Evolutionary conservation across 2,888 invertebrate species (phyloP), one percentile per base, ranked within the genome.

Genomic region (Apoderus coryli): DNA sequence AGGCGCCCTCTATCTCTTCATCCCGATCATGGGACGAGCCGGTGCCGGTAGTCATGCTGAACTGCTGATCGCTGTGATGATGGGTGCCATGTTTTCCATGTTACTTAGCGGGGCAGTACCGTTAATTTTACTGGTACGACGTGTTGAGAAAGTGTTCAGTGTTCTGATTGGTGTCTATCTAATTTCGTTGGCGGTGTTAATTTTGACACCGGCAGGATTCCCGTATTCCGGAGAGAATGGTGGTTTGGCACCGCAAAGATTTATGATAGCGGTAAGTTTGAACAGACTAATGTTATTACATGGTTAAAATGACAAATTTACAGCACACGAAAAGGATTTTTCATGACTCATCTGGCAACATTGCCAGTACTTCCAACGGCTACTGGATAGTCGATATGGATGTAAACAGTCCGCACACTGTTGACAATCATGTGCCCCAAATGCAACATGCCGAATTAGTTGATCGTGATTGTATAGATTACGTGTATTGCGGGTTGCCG

Each of bases 1-100:
- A 48, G 73, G 72, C 44, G 69, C 75, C 41, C 62, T 80, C 35
- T 67, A 70, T 50, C 66, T 82, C 53, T 74, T 85, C 49, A 72
- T 84, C 44, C 88, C 89, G 4, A 67, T 88, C 42, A 73, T 76
- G 76, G 88, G 84, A 3, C 67, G 85, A 45, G 65, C 72, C 16
- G 84, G 84, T 28, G 63, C 73, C 15, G 65, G 67, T 28, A 62
- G 71, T 35, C 72, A 76, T 48, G 72, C 80, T 2, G 86, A 86
- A 61, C 60, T 77, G 32, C 53, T 73, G 32, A 63, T 76, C 34
- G 71, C 67, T 7, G 51, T 60, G 26, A 60, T 65, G 58, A 50
- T 62, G 32, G 57, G 61, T 41, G 56, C 56, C 9, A 41, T 64
- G 10, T 46, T 45, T 22, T 30, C 41, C 4, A 42, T 25, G 25